Conservation (phyloP, 2,888 invertebrate genomes). For the Eucera pruinosa region DNA sequence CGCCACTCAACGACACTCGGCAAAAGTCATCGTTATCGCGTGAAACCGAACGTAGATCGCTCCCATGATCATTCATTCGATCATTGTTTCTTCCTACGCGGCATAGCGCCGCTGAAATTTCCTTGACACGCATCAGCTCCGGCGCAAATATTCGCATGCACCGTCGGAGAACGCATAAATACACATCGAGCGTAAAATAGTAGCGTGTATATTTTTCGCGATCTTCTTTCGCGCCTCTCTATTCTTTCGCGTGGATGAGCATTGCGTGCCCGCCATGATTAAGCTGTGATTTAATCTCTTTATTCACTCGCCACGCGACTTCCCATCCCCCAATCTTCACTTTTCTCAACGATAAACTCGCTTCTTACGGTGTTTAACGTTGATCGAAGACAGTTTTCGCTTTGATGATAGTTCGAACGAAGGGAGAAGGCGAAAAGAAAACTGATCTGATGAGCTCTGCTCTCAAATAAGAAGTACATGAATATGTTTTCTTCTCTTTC, state of each 20-base stretch:
- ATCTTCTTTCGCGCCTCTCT: slow-evolving; percentile 5
- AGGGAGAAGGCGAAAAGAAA: too few species aligned
- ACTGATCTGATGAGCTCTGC: too few species aligned
- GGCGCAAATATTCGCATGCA: slow-evolving; percentile 21
- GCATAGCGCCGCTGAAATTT: slow-evolving; percentile 7
- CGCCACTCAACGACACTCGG: too few species aligned
- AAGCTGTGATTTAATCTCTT: slow-evolving; percentile 61
- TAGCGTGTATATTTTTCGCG: slow-evolving; percentile 4
- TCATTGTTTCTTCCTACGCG: slow-evolving; percentile 1
- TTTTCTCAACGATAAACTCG: slow-evolving; percentile 24
- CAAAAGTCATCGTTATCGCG: slow-evolving; percentile 6
- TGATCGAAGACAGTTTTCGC: too few species aligned
- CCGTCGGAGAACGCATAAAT: slow-evolving; percentile 27
- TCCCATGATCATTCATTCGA: slow-evolving; percentile 2
- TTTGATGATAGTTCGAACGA: too few species aligned
- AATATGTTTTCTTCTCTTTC: too few species aligned
- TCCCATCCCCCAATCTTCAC: slow-evolving; percentile 9
- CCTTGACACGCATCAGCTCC: slow-evolving; percentile 28
- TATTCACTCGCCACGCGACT: slow-evolving; percentile 33
- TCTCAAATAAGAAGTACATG: too few species aligned
- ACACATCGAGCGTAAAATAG: slow-evolving; percentile 24
- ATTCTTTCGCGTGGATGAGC: slow-evolving; percentile 45
- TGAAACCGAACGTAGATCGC: neutral
- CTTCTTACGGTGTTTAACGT: neutral
- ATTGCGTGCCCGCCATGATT: slow-evolving; percentile 47